Base-by-base conservation (phyloP, 30 jellyfish, hydroid and myxozoan genomes). In the Aurelia sp. region DNA sequence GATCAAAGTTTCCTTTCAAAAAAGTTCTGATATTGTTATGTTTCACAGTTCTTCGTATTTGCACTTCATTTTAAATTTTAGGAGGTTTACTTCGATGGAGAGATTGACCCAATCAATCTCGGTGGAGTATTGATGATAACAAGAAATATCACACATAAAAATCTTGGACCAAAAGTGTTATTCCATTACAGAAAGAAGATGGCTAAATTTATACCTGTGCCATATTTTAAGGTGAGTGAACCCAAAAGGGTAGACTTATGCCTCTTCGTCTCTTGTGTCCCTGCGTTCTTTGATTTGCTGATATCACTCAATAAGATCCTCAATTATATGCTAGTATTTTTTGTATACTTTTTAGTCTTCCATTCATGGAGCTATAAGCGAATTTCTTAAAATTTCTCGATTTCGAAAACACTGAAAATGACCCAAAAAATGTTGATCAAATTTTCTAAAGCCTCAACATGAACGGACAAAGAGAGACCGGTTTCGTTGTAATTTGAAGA, bases 11-110 rank as follows among this genome's bases (percentile, higher is more conserved):
- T 44, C 15, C 55, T 44, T 44, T 44, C 15, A 44, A 44, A 44
- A n/a, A n/a, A n/a, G n/a, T 12, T 44, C 10, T 6, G 55, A 37
- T 10, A 44, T 44, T 12, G 10, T 44, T 8, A 67, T 8, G 40
- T 48, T 51, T 22, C 20, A 31, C 69, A 53, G 17, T 4, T 10
- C 13, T 4, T 50, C 53, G 6, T 15, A 27, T 80, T 82, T 13
- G 50, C 37, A 37, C 10, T n/a, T 47, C 55, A 16, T 13, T 55
- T 62, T 74, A 35, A 27, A 52, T 82, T 58, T 6, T 65, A 93
- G 98, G 98, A 93, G 84, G 66, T 93, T 51, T 88, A 81, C 44
- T 69, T 93, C 66, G 94, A 93, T 57, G 98, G 95, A 8, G 97
- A 93, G 44, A 41, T 83, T 31, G 98, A 93, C 51, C 98, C 98